Percentiles rank a stretch among this genome's conserved stretches.
phyloP scores from a whole-genome alignment of 2,888 invertebrate genomes.

The Idaea dimidiata region DNA sequence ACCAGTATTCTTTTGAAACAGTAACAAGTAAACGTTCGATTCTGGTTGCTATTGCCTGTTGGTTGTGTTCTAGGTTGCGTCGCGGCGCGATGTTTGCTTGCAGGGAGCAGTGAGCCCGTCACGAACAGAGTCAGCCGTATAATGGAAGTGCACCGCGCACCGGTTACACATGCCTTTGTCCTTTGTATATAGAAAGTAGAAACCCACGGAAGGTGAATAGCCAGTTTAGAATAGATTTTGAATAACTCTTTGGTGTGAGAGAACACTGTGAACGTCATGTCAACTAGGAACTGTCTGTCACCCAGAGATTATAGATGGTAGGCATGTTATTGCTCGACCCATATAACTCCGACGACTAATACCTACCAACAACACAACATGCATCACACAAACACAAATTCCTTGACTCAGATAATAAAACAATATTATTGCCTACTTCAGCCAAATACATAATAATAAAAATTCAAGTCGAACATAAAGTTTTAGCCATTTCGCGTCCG shows the following conservation, averaged over 20 bases:
- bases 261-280: too few species aligned
- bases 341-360: too few species aligned
- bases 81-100: not conserved
- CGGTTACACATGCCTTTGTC: too few species aligned
- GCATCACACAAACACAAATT: not conserved
- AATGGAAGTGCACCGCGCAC: too few species aligned
- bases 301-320: too few species aligned
- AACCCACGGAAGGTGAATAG: too few species aligned
- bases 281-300: too few species aligned
- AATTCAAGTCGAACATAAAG: conserved; percentile 1
- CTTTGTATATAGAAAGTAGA: too few species aligned
- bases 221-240: too few species aligned
- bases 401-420: not conserved
- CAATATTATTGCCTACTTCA: not conserved
- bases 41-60: not conserved
- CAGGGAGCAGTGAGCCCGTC: not conserved
- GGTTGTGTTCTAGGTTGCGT: not conserved
- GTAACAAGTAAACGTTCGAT: not conserved
- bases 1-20: not conserved
- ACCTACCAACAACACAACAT: not conserved
- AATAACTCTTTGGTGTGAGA: too few species aligned
- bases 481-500: not conserved
- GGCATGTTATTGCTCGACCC: too few species aligned
- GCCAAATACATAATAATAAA: conserved; percentile 1
- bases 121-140: not conserved